phyloP scores from a whole-genome alignment of 2,113 vertebrate genomes.

The Hydropotes inermis region DNA sequence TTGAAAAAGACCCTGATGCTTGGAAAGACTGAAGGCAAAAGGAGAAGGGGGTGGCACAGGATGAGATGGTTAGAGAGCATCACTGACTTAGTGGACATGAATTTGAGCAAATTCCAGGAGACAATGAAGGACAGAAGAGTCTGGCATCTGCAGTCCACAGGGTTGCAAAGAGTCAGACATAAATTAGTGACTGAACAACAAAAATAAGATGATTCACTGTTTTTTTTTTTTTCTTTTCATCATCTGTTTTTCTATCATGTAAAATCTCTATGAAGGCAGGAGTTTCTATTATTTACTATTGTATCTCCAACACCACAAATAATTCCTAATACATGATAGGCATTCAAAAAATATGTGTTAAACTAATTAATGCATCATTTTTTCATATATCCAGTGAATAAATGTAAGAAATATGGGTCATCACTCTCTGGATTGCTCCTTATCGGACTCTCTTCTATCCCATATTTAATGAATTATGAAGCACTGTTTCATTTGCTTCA shows the following conservation, averaged over 20 bases:
- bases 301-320: not conserved
- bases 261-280: not conserved
- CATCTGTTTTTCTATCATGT: not conserved
- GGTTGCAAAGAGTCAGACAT: not conserved
- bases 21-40: not conserved
- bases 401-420: not conserved
- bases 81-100: not conserved
- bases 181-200: not conserved
- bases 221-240: not conserved
- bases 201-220: not conserved
- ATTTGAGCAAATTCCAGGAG: not conserved
- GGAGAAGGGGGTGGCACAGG: not conserved
- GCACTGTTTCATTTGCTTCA: too few species aligned
- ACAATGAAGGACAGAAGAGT: not conserved
- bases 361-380: not conserved
- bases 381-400: not conserved
- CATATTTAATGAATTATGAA: not conserved
- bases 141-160: not conserved
- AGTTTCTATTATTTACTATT: not conserved
- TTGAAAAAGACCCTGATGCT: not conserved
- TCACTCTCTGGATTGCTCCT: not conserved
- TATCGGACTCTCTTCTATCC: not conserved
- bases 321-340: not conserved
- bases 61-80: not conserved
- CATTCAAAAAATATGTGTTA: not conserved